Evolutionary conservation across 2,797 vertebrate genomes (phyloP), one percentile per base, ranked within the genome.

Genomic region (Morelia viridis): DNA sequence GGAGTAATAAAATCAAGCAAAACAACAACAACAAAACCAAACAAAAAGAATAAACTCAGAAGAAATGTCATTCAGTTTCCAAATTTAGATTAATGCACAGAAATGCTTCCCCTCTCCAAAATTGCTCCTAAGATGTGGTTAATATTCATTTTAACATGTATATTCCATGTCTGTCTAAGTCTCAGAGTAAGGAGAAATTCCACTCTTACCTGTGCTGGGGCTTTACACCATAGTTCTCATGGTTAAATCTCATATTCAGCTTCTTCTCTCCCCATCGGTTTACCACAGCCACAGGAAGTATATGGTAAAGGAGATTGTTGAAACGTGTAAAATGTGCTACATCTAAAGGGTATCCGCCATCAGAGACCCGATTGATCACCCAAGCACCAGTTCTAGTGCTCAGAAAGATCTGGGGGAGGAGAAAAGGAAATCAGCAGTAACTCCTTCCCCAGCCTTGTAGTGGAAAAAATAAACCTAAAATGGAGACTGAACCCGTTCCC

Each of bases 311-410:
- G 24, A 96, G 6, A n/a, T 46, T 94, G 76, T 92, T 96, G 68
- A 95, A 71, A 87, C 98, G 97, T 35, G 95, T 98, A 86, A 96
- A 87, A 4, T 76, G 5, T 0, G n/a, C 87, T 93, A 98, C 96
- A 93, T 98, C 98, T 41, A 98, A 0, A 12, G 98, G 98, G 17
- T 97, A 94, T 10, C 98, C 98, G 5, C 90, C 91, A 9, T 31
- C 91, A 6, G 96, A 97, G 96, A 98, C 96, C 35, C 98, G 97
- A 87, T 97, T 95, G 0, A 97, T 17, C 64, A 98, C 96, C 98
- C 98, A 99, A 11, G 97, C 89, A 0, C 98, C 98, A n/a, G 96
- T 53, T 26, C 98, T 97, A 22, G 97, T 98, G 95, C 98, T 98
- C 83, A 98, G 96, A 94, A 98, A 98, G 0, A 98, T 98, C 98